Evolutionary conservation across 2,888 invertebrate species (phyloP).

Genomic region (Cloeon dipterum): DNA sequence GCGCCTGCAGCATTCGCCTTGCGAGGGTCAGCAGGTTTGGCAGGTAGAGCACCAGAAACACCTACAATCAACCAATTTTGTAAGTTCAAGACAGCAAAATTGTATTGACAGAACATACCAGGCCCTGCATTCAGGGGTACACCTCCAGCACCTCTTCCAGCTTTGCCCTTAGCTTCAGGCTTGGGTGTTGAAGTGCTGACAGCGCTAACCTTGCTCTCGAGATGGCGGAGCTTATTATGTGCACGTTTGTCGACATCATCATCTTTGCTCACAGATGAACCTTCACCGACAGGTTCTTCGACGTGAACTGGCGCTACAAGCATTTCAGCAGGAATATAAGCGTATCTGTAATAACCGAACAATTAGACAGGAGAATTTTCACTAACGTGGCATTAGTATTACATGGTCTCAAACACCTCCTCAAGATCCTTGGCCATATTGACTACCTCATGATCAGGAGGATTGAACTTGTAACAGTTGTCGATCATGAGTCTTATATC

Average conservation of each 20-base stretch:
- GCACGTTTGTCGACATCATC: constrained; percentile 45
- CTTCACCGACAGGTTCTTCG: neutral
- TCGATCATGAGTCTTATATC: constrained; percentile 96
- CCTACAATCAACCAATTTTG: neutral
- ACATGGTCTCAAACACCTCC: constrained; percentile 93
- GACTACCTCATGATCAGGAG: constrained; percentile 94
- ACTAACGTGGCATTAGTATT: constrained; percentile 7
- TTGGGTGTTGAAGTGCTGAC: neutral
- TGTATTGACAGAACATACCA: too few relatives aligned
- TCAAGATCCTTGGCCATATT: constrained; percentile 94
- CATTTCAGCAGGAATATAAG: constrained; percentile 85
- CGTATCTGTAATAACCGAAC: constrained; percentile 32
- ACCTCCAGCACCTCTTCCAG: constrained; percentile 5
- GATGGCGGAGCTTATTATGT: constrained; percentile 61
- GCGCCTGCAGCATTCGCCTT: constrained; percentile 32
- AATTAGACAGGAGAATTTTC: constrained; percentile 4
- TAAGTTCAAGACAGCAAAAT: too few relatives aligned
- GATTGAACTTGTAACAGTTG: constrained; percentile 99
- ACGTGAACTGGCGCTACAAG: constrained; percentile 11
- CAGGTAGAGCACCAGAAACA: neutral
- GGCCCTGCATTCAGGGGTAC: constrained; percentile 6
- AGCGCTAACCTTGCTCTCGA: constrained; percentile 49
- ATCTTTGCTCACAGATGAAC: neutral
- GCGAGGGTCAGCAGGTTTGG: constrained; percentile 29
- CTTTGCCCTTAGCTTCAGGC: constrained; percentile 20